Evolutionary conservation across 2,113 vertebrate genomes (phyloP).

Genomic region (Desmodus rotundus): DNA sequence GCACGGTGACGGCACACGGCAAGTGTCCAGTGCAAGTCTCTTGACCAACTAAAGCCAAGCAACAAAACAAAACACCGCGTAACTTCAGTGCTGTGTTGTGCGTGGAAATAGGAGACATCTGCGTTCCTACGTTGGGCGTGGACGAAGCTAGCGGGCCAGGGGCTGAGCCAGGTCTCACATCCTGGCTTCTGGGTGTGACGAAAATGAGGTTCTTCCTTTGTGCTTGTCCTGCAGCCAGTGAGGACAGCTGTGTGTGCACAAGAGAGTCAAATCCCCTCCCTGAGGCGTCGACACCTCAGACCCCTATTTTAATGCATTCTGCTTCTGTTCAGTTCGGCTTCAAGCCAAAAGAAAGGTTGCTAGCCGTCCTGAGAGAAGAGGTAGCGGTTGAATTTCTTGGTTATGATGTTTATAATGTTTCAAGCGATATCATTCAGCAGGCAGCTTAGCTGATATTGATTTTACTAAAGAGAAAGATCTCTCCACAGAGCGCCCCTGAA

Average conservation of each 20-base stretch:
- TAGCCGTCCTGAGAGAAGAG: background rate
- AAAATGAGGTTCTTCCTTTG: background rate
- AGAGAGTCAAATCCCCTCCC: background rate
- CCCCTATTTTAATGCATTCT: background rate
- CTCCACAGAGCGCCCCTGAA: background rate
- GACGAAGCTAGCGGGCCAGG: background rate
- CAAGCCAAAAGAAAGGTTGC: background rate
- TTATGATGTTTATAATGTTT: background rate
- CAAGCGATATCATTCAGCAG: background rate
- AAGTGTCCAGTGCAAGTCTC: background rate
- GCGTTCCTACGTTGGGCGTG: fast-evolving
- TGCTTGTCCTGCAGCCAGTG: background rate
- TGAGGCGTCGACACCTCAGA: background rate
- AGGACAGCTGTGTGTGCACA: background rate
- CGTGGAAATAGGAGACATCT: background rate
- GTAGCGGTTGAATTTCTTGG: background rate
- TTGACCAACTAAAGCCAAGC: background rate
- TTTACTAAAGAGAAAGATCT: conserved; percentile 50
- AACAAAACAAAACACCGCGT: background rate
- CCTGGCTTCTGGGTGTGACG: background rate
- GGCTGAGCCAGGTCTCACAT: background rate
- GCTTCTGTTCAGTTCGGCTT: background rate
- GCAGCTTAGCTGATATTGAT: conserved; percentile 35
- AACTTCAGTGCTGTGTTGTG: background rate
- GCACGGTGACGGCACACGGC: background rate